Percentiles rank a stretch among this genome's conserved stretches.
Conservation (phyloP, 2,113 vertebrate genomes). For the Mus musculus region GRCm39 chr2:136973001-136973500, state of each 20-base stretch:
- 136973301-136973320: constrained; percentile 82
- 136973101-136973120: constrained; percentile 86
- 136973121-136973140: constrained; percentile 85
- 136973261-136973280: constrained; percentile 90
- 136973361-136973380: constrained; percentile 81
- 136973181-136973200: constrained; percentile 78
- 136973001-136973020: constrained; percentile 21
- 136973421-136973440: background rate
- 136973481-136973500: constrained; percentile 75
- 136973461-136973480: constrained; percentile 29
- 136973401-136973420: constrained; percentile 3
- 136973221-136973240: constrained; percentile 85
- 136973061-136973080: constrained; percentile 75
- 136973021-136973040: constrained; percentile 60
- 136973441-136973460: background rate
- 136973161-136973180: constrained; percentile 87
- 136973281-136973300: constrained; percentile 91
- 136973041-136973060: constrained; percentile 86
- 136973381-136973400: background rate
- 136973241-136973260: constrained; percentile 90
- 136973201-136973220: constrained; percentile 83
- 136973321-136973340: constrained; percentile 91
- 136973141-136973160: constrained; percentile 87
- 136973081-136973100: constrained; percentile 82
- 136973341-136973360: constrained; percentile 89